Evolutionary conservation across 2,113 vertebrate species (phyloP), one percentile per base, ranked within the genome.

Genomic region (Cyprinodon tularosa): DNA sequence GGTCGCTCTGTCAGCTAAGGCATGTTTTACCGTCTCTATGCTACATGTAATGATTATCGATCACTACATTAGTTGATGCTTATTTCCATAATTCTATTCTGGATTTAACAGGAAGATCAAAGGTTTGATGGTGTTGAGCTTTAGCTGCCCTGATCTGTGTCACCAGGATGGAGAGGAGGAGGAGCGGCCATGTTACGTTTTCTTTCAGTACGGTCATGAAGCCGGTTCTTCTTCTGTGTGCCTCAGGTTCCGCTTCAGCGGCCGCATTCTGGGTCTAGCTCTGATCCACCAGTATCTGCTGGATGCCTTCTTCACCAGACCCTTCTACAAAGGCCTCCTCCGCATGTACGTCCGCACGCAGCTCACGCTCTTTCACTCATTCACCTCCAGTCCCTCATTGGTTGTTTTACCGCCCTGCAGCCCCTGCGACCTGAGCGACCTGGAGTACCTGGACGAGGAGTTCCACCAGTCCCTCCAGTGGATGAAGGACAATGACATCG

Each of bases 401-500:
- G 17, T 64, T 39, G 7, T 12, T 37, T 71, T 64, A 29, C n/a
- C 5, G 36, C n/a, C 64, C 15, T 62, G 61, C 79, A 99, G 98
- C 85, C 95, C 97, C 1, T 99, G 98, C 94, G 98, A 99, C 90
- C 93, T 99, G 91, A 99, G 98, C 85, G 98, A 99, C 88, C 93
- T 99, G 83, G 98, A 99, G 89, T 99, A 98, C 87, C 95, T 99
- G n/a, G 98, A 99, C 2, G 98, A 99, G 79, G 98, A 99, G 88
- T 99, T 99, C 84, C 98, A 99, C 89, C 98, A 99, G 93, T 99
- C 98, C 87, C 91, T 99, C 78, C 98, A 99, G 88, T 99, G 98
- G 98, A 99, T 99, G 98, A 99, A 99, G 87, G 98, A 99, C 92
- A 99, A 99, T 7, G 98, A 99, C 79, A 99, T 99, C 78, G 97